Evolutionary conservation across 2,797 vertebrate species (phyloP).

Genomic region (Eulemur coronatus): DNA sequence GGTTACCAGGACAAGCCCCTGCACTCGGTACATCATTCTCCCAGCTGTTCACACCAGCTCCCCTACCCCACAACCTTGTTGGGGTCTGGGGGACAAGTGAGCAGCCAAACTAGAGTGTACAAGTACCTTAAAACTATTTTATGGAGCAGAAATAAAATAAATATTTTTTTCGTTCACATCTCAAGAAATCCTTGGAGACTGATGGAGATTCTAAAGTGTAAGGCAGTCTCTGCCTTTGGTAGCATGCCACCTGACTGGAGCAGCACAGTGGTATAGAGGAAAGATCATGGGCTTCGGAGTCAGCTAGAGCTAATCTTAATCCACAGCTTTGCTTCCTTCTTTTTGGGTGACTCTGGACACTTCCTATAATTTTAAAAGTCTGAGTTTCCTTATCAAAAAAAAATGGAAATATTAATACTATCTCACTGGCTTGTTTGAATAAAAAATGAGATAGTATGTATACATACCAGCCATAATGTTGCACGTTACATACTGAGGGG

Average conservation of each 20-base stretch:
- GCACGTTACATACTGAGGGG: background rate
- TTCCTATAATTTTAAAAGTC: background rate
- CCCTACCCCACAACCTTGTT: background rate
- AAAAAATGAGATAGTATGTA: background rate
- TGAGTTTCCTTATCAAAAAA: background rate
- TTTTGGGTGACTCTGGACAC: background rate
- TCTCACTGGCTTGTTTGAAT: background rate
- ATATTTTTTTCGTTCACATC: background rate
- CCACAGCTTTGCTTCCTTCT: background rate
- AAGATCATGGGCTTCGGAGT: background rate
- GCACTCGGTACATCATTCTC: background rate
- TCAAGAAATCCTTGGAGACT: background rate
- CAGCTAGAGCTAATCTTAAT: background rate
- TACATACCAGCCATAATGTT: background rate
- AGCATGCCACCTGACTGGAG: background rate
- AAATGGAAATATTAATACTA: background rate
- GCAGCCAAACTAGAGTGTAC: background rate
- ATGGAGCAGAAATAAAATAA: background rate
- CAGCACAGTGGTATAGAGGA: background rate
- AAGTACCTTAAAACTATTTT: background rate
- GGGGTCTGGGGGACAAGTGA: background rate
- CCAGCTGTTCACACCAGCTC: background rate
- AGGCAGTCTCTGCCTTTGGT: background rate
- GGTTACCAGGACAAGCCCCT: background rate
- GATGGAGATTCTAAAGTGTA: background rate